Base-by-base conservation (phyloP, 2,113 vertebrate genomes). In the Gnathochromis pfefferi region DNA sequence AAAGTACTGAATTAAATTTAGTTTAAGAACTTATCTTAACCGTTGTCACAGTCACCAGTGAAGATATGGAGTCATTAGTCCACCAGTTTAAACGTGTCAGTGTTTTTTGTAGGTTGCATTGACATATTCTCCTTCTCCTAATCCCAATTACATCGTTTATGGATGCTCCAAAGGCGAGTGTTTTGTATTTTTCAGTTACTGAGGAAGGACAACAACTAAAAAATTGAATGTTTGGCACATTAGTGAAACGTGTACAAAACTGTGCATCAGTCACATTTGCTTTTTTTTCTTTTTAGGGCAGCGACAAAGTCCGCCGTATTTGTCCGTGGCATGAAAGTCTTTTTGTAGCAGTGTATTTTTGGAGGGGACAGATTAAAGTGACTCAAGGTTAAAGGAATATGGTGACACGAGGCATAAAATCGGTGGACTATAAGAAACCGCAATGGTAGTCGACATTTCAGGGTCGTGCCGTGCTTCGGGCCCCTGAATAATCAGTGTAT, bases 391-490 rank as follows among this genome's bases (percentile, higher is more conserved):
- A 65, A 14, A 54, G 16, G 80, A 91, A 86, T 75, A 85, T 83
- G 79, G 23, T 79, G 60, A 88, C 75, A 75, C 23, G 10, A 85
- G 57, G 14, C 82, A 86, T 81, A 73, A 93, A 88, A 84, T 68
- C 80, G 65, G n/a, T 42, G 81, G 89, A 84, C 84, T 82, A 83
- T 65, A 47, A 83, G 45, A 81, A 88, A 84, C 33, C 1, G 7
- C 70, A 85, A 93, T 89, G 9, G 13, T 85, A 85, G n/a, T 60
- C 16, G 90, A 94, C 92, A 83, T 92, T 95, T 94, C 86, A 91
- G 91, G 92, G 93, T 94, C 92, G 91, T 85, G 17, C 10, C 7
- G 21, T 55, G 91, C 93, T 93, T 80, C 79, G 19, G 86, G 91
- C 89, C 45, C 35, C 79, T 31, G 87, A 94, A 90, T 90, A 92